Base-by-base conservation (phyloP, 2,113 vertebrate species). In the Rhizomys pruinosus region DNA sequence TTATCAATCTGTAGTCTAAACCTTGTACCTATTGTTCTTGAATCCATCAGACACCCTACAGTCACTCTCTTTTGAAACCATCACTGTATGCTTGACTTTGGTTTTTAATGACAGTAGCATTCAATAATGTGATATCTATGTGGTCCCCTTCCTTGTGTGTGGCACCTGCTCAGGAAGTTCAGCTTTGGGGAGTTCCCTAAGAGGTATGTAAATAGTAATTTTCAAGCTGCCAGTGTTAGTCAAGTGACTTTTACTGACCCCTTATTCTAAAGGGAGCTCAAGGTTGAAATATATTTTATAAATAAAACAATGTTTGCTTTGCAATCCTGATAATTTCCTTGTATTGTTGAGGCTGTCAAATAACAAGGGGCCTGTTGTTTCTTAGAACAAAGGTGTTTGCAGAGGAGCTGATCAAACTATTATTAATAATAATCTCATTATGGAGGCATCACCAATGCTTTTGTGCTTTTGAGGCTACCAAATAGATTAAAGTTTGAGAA, bases 371-470 rank as follows among this genome's bases (percentile, higher is more conserved):
- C 73, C 90, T 87, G 69, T 85, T 96, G 88, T 91, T 95, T 95
- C 90, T 89, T 76, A 93, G 69, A 92, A 95, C 93, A 96, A 92
- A 95, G 69, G 57, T 86, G 72, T 93, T 94, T 96, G 59, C 90
- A 81, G 71, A 93, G 74, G 89, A 94, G 68, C 86, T 84, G 90
- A 93, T 97, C 90, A 94, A 86, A 95, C 69, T 82, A 92, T 92
- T 95, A 81, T 95, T 93, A 93, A 84, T 96, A 95, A 93, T 90
- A 92, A 95, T 93, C 90, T 96, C 82, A 93, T 95, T 93, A 82
- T 87, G 37, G 59, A 95, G 84, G 86, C 93, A 93, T 89, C 82
- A 12, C 55, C 55, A 29, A n/a, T 61, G 61, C 73, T 89, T 95
- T 94, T 90, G 93, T 95, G 92, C 32, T 34, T 84, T 82, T 86